Conservation (phyloP, 2,113 vertebrate species). For the Hydropotes inermis region DNA sequence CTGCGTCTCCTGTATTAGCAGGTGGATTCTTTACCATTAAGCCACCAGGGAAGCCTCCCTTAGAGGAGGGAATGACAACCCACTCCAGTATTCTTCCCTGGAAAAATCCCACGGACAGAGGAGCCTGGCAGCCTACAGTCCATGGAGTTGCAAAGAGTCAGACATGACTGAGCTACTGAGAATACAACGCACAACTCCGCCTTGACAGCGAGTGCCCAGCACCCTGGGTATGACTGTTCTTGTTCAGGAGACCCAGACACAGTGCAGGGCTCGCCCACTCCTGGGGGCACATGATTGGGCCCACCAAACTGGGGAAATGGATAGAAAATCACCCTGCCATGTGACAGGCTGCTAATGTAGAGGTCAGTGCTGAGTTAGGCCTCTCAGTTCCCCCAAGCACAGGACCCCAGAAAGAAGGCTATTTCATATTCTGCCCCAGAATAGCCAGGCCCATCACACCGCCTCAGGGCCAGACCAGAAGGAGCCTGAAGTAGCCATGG, state of each 20-base stretch:
- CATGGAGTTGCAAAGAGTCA: neutral
- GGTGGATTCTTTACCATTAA: neutral
- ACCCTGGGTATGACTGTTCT: neutral
- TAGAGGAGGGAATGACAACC: neutral
- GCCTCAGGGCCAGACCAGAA: neutral
- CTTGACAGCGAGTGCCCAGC: neutral
- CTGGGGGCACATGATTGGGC: neutral
- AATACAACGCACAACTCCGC: neutral
- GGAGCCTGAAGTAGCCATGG: neutral
- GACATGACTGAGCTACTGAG: neutral
- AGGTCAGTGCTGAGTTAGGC: neutral
- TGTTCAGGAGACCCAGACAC: neutral
- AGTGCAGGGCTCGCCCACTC: too few relatives aligned
- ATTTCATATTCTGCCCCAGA: neutral
- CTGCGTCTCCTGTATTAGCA: neutral
- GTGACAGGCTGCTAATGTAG: neutral
- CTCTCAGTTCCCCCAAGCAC: neutral
- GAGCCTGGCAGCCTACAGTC: neutral
- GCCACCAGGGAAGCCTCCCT: neutral
- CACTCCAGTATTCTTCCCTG: neutral
- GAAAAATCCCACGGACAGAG: neutral
- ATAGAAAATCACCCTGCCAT: neutral
- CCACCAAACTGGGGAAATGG: neutral
- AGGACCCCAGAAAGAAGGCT: neutral
- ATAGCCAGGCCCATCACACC: neutral